Conservation (phyloP, 2,113 vertebrate genomes). For the Tetrax tetrax region DNA sequence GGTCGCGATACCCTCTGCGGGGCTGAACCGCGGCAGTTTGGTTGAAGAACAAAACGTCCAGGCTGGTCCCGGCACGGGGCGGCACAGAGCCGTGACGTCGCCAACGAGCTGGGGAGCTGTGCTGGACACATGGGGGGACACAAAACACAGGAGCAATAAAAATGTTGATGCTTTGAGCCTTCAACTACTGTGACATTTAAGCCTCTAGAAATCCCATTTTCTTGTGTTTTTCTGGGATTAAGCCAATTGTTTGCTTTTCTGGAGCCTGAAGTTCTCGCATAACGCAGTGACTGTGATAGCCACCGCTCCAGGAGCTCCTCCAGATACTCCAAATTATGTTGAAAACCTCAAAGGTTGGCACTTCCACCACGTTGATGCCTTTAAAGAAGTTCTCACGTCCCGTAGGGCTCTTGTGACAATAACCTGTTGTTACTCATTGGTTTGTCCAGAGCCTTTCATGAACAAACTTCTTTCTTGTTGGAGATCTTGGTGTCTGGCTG, state of each 20-base stretch:
- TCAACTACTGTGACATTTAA: neutral
- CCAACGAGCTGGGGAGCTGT: neutral
- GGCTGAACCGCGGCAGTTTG: neutral
- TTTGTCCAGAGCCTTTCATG: neutral
- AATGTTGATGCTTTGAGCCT: neutral
- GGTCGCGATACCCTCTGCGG: neutral
- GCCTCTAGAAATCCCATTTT: neutral
- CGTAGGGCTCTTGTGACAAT: neutral
- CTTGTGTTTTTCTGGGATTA: neutral
- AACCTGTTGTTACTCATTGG: neutral
- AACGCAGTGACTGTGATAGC: neutral
- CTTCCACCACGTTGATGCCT: rapidly evolving
- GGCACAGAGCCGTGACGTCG: rapidly evolving
- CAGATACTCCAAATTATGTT: neutral
- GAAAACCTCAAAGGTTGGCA: neutral
- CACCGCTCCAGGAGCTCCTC: neutral
- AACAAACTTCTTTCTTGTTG: neutral
- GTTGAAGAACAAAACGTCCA: neutral
- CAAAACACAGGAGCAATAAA: neutral
- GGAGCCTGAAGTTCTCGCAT: neutral
- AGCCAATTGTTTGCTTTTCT: neutral
- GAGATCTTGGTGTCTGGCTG: neutral
- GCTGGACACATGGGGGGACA: neutral
- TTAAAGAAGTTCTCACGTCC: neutral
- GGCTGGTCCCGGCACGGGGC: neutral